Evolutionary conservation across 2,113 vertebrate species (phyloP), one percentile per base, ranked within the genome.

Genomic region (Cranoglanis bouderius): DNA sequence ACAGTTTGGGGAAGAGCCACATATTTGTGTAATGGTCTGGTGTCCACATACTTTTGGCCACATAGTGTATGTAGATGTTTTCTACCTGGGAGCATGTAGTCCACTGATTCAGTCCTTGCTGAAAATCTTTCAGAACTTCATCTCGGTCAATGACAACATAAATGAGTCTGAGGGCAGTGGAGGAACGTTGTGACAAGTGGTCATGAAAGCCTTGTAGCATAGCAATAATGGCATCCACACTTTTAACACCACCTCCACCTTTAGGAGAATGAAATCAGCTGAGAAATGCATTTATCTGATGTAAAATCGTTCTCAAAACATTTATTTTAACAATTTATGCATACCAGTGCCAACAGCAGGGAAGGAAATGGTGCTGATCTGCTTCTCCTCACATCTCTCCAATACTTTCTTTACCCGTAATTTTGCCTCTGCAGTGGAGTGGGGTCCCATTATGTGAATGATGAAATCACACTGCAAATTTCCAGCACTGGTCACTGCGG

Each of bases 321-420:
- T 49, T 70, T n/a, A 38, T 12, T 51, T 55, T 32, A 16, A 32
- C 19, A 24, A 1, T 49, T 19, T 2, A 3, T 57, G 1, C 57
- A 57, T 90, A 94, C 94, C 94, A 26, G 94, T 94, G 81, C 93
- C 93, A 1, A 94, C 67, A 43, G 94, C 93, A 67, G 94, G 94
- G 35, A 94, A 93, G 49, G 93, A 94, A 61, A 94, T 55, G 0
- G 94, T 93, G 59, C 91, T 90, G 81, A 94, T 91, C 40, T 90
- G 65, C 16, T 91, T 90, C 82, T 92, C 91, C 88, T 94, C 94
- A 38, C 93, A 94, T 70, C 87, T 70, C 51, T 93, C 90, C 89
- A 94, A 87, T 29, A 92, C 93, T 21, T 92, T 94, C 85, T 88
- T 90, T 65, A 94, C 90, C 0, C 88, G 91, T 21, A 88, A 43